phyloP scores from a whole-genome alignment of 2,113 vertebrate species.

The Nannobrachium achirus region DNA sequence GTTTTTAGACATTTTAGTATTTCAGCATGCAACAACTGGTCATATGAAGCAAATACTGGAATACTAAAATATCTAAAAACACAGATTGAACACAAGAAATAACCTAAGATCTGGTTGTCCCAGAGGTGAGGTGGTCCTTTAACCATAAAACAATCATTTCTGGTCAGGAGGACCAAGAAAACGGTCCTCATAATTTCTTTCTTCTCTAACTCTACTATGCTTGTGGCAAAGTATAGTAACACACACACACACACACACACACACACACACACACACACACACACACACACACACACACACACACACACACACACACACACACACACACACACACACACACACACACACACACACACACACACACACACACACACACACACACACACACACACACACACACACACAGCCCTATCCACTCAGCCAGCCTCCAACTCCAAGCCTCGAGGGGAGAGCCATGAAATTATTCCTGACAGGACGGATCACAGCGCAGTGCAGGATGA shows the following conservation, averaged over 20 bases:
- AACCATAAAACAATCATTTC: too few species aligned
- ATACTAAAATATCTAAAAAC: too few species aligned
- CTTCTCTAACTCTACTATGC: too few species aligned
- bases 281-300: constrained; percentile 8
- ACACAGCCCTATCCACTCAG: constrained; percentile 20
- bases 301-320: constrained; percentile 1
- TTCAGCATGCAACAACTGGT: too few species aligned
- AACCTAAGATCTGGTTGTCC: too few species aligned
- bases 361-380: background rate
- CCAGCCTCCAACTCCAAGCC: constrained; percentile 32
- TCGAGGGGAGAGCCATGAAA: constrained; percentile 55
- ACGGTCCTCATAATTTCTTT: too few species aligned
- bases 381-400: background rate
- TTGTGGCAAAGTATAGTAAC: too few species aligned
- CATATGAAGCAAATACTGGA: too few species aligned
- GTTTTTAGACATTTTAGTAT: too few species aligned
- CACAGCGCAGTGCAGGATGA: constrained; percentile 58
- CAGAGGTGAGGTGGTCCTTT: too few species aligned
- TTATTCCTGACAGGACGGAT: constrained; percentile 69
- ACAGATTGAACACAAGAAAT: too few species aligned
- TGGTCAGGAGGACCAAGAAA: too few species aligned
- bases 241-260: background rate
- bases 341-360: background rate
- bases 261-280: background rate
- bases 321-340: constrained; percentile 13